Evolutionary conservation across 2,797 vertebrate species (phyloP), one percentile per base, ranked within the genome.

Genomic region (Chelmon rostratus): DNA sequence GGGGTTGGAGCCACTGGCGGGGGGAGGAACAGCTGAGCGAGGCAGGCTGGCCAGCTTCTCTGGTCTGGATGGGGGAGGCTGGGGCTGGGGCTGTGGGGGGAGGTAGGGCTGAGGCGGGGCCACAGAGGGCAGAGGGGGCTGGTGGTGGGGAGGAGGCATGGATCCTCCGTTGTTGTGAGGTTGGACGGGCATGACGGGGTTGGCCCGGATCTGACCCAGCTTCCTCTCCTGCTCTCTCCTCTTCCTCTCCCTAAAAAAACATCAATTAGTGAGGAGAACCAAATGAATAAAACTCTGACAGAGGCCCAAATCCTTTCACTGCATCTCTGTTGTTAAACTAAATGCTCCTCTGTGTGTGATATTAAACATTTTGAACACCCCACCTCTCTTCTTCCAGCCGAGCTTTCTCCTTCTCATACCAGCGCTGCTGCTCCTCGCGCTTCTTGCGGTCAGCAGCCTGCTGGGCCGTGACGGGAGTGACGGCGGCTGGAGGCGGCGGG

Each of bases 391-490:
- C 98, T 78, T 99, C 98, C 67, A 99, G 95, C 5, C 98, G 96
- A 0, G 98, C 98, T 44, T 99, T 99, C 90, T 99, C 98, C 85
- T 99, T 99, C 89, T 99, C 98, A 85, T 99, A 99, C 98, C 98
- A 99, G 74, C 98, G 95, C 89, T 99, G 98, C 88, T 99, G 98
- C 86, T 99, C 98, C 85, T 99, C 98, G 0, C 98, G 92, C 68
- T 99, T 99, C 89, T 96, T 98, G 50, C 97, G 96, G 88, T 99
- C 98, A 0, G 97, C 95, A 0, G 93, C 92, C 72, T 97, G 97
- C 71, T 94, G 77, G 54, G 97, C 97, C 8, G 91, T 83, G 4
- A 91, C 87, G 78, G 97, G 8, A 93, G 94, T 2, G 94, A 96
- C 0, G 92, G 96, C 0, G 89, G 96, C 0, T 90, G 97, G 9